Evolutionary conservation across 2,888 invertebrate genomes (phyloP), one percentile per base, ranked within the genome.

Genomic region (Lypha dubia): DNA sequence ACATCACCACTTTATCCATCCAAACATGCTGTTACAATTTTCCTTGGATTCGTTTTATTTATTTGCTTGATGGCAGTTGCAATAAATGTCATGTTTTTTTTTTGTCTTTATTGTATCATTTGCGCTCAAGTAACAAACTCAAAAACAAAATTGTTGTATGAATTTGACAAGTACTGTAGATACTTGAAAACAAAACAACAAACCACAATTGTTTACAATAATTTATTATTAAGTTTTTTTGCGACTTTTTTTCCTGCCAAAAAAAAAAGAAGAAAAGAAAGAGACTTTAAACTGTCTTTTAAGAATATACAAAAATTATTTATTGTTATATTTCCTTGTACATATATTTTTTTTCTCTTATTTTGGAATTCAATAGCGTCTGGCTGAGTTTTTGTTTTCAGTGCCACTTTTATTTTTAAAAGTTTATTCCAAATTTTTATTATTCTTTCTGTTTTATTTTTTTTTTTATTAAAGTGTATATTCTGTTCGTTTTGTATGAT

Each of bases 41-140:
- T 68, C 46, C n/a, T 32, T 62, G 35, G n/a, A 51, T 62, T 60
- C 6, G 8, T 60, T 76, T 9, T 80, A 68, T 74, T 56, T 73
- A 70, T 84, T 67, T 77, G 41, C 17, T 46, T 28, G 71, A 68
- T 81, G 77, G 77, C 81, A 79, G 65, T 79, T 81, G 81, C 84
- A 84, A 84, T 84, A 84, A 84, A 84, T 84, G 81, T 84, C 81
- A 81, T 84, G 81, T 84, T 77, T 62, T 79, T 44, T 79, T 32
- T 49, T 51, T 68, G 1, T 79, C n/a, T n/a, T n/a, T 32, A 32
- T 9, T 32, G n/a, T 22, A 5, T 44, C 28, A 32, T 28, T 68
- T 24, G 35, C 9, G 32, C 20, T 20, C 20, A 20, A 41, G 56
- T 22, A 63, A 53, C 4, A 20, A 46, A 17, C 35, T 49, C 11